Percentiles rank a stretch among this genome's conserved stretches.
Evolutionary conservation across 2,113 vertebrate genomes (phyloP).

Genomic region (Guaruba guarouba): DNA sequence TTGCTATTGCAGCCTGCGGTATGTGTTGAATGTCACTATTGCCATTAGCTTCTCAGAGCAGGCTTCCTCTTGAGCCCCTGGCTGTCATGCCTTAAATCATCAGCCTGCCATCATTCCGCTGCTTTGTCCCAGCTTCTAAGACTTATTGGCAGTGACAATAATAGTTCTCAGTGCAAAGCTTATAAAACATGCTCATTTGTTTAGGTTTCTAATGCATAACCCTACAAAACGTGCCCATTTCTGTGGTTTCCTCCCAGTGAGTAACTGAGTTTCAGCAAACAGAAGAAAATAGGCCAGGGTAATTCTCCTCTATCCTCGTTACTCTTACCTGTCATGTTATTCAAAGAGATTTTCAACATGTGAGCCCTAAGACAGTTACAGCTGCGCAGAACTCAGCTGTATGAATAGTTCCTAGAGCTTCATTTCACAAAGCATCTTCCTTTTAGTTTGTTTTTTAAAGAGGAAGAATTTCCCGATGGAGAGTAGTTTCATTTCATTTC

Average conservation of each 20-base stretch:
- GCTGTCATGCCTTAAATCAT: not conserved
- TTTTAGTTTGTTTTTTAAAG: not conserved
- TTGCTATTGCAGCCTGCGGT: not conserved
- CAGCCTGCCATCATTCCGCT: not conserved
- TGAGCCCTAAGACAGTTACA: not conserved
- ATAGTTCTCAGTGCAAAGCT: not conserved
- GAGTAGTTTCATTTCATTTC: not conserved
- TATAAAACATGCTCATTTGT: not conserved
- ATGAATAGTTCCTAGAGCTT: not conserved
- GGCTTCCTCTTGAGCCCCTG: not conserved
- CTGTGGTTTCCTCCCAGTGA: slow-evolving; percentile 1
- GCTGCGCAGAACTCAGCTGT: not conserved
- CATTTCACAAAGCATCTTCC: not conserved
- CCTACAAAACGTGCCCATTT: not conserved
- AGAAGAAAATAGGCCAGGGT: not conserved
- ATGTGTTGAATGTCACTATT: not conserved
- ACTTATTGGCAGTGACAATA: not conserved
- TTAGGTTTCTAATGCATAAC: not conserved
- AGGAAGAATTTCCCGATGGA: not conserved
- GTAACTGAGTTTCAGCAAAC: not conserved
- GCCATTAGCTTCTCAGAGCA: not conserved
- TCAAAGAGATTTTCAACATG: not conserved
- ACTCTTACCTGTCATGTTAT: not conserved
- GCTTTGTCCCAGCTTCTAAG: not conserved
- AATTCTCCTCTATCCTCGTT: not conserved